These are phyloP conservation scores for Epinotia brunnichana DNA, from an alignment of 2,888 invertebrate genomes.

Conservation along the genomic window DNA sequence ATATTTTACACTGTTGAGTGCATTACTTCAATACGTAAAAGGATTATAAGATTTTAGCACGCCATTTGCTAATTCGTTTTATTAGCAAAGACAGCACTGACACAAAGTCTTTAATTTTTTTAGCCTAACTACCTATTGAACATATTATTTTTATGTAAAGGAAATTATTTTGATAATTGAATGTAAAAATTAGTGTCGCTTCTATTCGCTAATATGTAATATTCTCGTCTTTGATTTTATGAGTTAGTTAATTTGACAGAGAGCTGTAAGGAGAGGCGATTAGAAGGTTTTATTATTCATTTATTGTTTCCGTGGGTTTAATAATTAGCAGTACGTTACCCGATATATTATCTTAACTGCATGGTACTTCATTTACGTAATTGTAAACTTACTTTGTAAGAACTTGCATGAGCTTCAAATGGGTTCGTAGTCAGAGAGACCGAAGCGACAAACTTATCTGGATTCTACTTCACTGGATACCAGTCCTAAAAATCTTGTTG, in stretches of 20 bases:
- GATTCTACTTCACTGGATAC: background rate
- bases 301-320: conserved; percentile 79
- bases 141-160: background rate
- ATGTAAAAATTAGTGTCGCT: conserved; percentile 5
- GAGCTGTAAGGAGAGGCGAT: conserved; percentile 52
- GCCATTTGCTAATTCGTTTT: too few species aligned
- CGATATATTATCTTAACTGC: conserved; percentile 67
- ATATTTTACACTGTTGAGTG: background rate
- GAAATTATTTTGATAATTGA: background rate
- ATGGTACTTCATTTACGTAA: conserved; percentile 68
- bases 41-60: too few species aligned
- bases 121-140: background rate
- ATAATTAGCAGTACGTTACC: conserved; percentile 56
- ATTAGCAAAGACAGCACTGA: too few species aligned
- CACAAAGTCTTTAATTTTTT: background rate
- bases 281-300: conserved; percentile 81
- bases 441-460: conserved; percentile 25
- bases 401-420: conserved; percentile 73
- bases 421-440: conserved; percentile 30
- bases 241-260: conserved; percentile 53
- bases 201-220: conserved; percentile 7
- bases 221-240: conserved; percentile 25
- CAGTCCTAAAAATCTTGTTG: background rate
- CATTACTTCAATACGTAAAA: too few species aligned
- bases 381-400: conserved; percentile 61